Evolutionary conservation across 1,140 invertebrate species (phyloP).

Genomic region (Tetragonula clypearis): DNA sequence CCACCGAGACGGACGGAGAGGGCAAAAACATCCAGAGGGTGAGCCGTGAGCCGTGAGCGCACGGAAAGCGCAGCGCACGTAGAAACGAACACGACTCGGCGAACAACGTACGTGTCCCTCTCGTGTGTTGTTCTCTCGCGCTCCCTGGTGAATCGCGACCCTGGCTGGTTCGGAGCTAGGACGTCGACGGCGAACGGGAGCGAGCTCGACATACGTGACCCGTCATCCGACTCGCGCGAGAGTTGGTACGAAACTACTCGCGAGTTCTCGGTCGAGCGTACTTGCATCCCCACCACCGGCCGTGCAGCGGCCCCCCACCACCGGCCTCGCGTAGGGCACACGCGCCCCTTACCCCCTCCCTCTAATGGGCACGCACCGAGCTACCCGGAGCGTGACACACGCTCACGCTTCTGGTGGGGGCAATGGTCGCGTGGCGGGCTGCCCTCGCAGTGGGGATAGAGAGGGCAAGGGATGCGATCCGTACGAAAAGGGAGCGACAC

Average conservation of each 20-base stretch:
- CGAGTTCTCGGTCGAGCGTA: conserved; percentile 69
- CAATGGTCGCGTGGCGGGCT: conserved; percentile 78
- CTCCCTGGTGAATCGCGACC: not conserved
- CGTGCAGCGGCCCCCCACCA: conserved; percentile 45
- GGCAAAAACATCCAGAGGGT: no score
- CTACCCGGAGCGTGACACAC: conserved; percentile 78
- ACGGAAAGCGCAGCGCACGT: no score
- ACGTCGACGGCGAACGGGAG: conserved; percentile 1
- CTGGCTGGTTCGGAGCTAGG: not conserved
- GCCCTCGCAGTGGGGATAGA: conserved; percentile 59
- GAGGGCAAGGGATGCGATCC: conserved; percentile 28
- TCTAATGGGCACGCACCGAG: conserved; percentile 73
- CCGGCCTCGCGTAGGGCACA: conserved; percentile 66
- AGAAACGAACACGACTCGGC: not conserved
- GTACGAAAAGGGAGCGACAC: conserved; percentile 6
- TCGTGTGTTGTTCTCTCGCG: no score
- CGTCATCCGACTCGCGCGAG: conserved; percentile 61
- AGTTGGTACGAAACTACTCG: conserved; percentile 77
- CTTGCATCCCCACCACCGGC: conserved; percentile 57
- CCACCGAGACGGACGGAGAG: no score
- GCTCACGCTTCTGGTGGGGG: conserved; percentile 70
- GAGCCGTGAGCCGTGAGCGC: no score
- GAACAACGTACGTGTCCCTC: not conserved
- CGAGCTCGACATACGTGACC: conserved; percentile 24
- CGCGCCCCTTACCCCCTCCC: conserved; percentile 76